phyloP scores from a whole-genome alignment of 2,888 invertebrate species.

The Parnassius smintheus region DNA sequence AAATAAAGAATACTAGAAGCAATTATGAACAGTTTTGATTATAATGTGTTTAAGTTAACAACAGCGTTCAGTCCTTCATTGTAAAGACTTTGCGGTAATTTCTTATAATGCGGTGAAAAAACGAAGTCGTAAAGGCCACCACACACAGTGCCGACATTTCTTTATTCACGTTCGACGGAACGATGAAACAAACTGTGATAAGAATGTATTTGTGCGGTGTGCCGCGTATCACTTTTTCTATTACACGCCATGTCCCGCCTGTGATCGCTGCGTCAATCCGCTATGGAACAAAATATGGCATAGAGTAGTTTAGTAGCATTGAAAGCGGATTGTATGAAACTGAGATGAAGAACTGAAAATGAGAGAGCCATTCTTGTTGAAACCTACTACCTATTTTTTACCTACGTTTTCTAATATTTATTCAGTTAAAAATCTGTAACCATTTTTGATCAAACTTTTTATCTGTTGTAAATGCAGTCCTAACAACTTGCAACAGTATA shows the following conservation, averaged over 20 bases:
- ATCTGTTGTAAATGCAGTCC: too few species aligned
- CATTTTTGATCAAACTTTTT: too few species aligned
- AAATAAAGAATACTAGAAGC: too few species aligned
- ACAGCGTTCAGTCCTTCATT: constrained; percentile 5
- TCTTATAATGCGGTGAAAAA: constrained; percentile 26
- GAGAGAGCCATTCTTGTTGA: too few species aligned
- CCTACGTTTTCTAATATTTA: too few species aligned
- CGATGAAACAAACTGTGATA: constrained; percentile 50
- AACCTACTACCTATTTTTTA: too few species aligned
- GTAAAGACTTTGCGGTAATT: constrained; percentile 18
- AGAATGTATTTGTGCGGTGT: constrained; percentile 65
- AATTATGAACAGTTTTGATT: too few species aligned
- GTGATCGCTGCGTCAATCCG: constrained; percentile 43
- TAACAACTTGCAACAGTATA: too few species aligned
- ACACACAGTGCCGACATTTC: constrained; percentile 39
- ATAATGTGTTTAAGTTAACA: neutral
- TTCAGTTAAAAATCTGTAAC: too few species aligned
- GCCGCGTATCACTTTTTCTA: constrained; percentile 76
- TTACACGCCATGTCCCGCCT: constrained; percentile 53
- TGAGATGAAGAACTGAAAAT: too few species aligned
- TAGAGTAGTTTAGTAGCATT: constrained; percentile 31
- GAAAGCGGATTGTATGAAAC: neutral
- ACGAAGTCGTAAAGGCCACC: constrained; percentile 37
- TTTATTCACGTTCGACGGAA: constrained; percentile 30
- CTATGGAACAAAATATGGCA: constrained; percentile 31